phyloP scores from a whole-genome alignment of 2,797 vertebrate genomes.

The Semotilus atromaculatus region DNA sequence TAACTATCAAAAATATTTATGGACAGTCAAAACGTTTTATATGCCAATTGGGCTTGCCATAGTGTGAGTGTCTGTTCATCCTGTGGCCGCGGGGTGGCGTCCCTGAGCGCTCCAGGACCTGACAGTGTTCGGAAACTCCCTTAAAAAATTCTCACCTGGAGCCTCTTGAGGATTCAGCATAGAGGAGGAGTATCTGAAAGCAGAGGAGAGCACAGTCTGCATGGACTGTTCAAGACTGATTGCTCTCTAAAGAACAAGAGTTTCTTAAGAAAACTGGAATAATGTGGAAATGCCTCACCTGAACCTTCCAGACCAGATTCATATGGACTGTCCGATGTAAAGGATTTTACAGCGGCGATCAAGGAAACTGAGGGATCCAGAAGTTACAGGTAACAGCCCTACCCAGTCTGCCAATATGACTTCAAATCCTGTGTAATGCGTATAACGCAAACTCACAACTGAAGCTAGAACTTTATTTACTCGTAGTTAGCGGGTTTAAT shows the following conservation, averaged over 20 bases:
- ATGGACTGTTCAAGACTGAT: not conserved
- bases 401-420: not conserved
- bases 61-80: not conserved
- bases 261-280: constrained; percentile 50
- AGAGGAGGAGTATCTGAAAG: not conserved
- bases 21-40: too few species aligned
- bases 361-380: constrained; percentile 16
- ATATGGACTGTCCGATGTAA: constrained; percentile 27
- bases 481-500: not conserved
- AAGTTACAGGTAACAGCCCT: constrained; percentile 34
- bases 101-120: not conserved
- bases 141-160: constrained; percentile 42
- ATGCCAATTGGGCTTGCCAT: too few species aligned
- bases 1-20: too few species aligned
- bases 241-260: constrained; percentile 6
- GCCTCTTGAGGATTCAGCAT: constrained; percentile 7
- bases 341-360: constrained; percentile 29
- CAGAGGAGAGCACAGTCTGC: constrained; percentile 4
- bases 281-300: constrained; percentile 78
- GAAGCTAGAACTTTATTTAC: not conserved
- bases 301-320: constrained; percentile 65
- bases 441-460: not conserved
- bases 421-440: not conserved
- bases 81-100: constrained; percentile 14
- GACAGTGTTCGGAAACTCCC: constrained; percentile 21